Evolutionary conservation across 2,797 vertebrate species (phyloP).

Genomic region (Buphagus erythrorhynchus): DNA sequence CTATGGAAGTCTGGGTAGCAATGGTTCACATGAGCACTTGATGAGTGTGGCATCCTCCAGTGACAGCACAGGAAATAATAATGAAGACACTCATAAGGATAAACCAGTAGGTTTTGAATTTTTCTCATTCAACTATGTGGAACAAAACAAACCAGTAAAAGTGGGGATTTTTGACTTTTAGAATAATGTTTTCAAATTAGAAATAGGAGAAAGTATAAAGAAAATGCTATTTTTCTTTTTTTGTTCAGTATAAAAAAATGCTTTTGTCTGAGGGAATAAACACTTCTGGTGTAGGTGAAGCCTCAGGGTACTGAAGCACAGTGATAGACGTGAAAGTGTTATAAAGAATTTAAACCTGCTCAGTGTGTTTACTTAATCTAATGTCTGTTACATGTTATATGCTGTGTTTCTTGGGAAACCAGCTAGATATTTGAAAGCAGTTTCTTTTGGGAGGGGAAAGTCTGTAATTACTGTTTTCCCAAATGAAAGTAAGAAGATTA

Average conservation of each 20-base stretch:
- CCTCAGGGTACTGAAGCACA: background rate
- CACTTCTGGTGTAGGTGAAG: background rate
- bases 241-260: background rate
- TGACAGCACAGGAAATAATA: slow-evolving; percentile 85
- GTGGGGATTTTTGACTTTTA: background rate
- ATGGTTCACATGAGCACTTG: slow-evolving; percentile 85
- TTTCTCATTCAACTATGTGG: background rate
- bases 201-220: background rate
- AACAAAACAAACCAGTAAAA: background rate
- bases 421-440: background rate
- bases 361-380: background rate
- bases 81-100: slow-evolving; percentile 77
- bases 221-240: background rate
- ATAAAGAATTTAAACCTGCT: background rate
- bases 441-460: background rate
- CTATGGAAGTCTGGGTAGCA: slow-evolving; percentile 91
- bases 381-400: background rate
- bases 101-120: slow-evolving; percentile 82
- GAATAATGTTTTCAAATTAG: background rate
- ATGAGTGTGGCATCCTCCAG: slow-evolving; percentile 89
- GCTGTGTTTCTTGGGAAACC: background rate
- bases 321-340: background rate
- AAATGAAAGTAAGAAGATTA: background rate
- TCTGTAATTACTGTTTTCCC: background rate
- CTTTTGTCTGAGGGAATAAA: background rate